Evolutionary conservation across 2,888 invertebrate species (phyloP), one percentile per base, ranked within the genome.

Genomic region (Hirtodrosophila duncani): DNA sequence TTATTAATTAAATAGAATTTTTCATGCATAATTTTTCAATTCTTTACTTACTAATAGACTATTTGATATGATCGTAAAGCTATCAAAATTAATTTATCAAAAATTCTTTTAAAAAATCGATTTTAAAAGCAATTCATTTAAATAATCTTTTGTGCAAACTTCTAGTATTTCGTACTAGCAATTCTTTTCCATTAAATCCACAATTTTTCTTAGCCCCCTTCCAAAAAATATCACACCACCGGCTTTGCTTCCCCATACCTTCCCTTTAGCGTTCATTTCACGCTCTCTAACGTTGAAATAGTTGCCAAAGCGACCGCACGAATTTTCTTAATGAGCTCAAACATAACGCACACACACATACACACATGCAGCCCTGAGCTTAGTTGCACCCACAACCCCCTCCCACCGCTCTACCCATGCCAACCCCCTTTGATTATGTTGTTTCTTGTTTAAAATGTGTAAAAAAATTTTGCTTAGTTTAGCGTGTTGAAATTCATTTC

Each of bases 271-370:
- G 3, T 24, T 14, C 11, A 29, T 30, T 27, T 29, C 20, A 23
- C 30, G 21, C 27, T 42, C 29, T 51, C 49, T 20, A 30, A 52
- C 29, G 27, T 27, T 37, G 38, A 57, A 69, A 69, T 67, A 69
- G 74, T 69, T 69, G 39, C 63, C 61, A 66, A 74, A 69, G 67
- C 67, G 58, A 64, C 64, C 67, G 55, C 67, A 69, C 24, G 67
- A 64, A 53, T 67, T 56, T 74, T 61, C 69, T 69, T 69, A 67
- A 69, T 74, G 70, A 74, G 69, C 61, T 72, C 57, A 66, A 68
- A 46, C 52, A 48, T 41, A 58, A 63, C 43, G 39, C 42, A 52
- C 45, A 55, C 31, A 29, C 34, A 45, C n/a, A 10, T 11, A 20
- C 14, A 34, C 14, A 17, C 20, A 33, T 8, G 14, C 38, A 50